A percentile compares a stretch with the other conserved stretches of the same genome.
Conservation (phyloP, 2,888 invertebrate genomes). For the Synergus gifuensis region DNA sequence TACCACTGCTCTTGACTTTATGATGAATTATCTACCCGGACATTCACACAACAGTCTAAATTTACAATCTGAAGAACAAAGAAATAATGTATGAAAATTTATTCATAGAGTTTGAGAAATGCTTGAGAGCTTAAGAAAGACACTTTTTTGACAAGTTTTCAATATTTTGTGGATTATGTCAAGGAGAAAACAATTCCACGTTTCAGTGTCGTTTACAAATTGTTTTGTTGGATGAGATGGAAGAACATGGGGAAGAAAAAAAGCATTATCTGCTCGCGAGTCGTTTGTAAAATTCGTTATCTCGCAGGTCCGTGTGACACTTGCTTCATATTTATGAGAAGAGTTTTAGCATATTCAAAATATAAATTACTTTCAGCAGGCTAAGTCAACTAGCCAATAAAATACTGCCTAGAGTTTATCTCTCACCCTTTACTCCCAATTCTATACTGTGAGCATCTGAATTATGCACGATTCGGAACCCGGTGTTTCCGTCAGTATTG, state of each 20-base stretch:
- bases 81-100: background rate
- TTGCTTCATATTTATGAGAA: slow-evolving; percentile 73
- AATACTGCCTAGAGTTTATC: slow-evolving; percentile 70
- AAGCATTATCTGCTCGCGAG: slow-evolving; percentile 45
- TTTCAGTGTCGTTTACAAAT: slow-evolving; percentile 20
- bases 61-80: background rate
- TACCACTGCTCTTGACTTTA: background rate
- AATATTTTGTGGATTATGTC: slow-evolving; percentile 9
- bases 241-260: slow-evolving; percentile 32
- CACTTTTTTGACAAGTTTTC: background rate
- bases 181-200: background rate
- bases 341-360: slow-evolving; percentile 74
- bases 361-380: slow-evolving; percentile 71
- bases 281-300: slow-evolving; percentile 71
- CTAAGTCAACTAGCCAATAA: slow-evolving; percentile 73
- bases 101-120: slow-evolving; percentile 1
- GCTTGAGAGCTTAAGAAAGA: background rate
- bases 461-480: slow-evolving; percentile 63
- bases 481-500: slow-evolving; percentile 41
- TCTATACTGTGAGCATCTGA: slow-evolving; percentile 53
- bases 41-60: no score
- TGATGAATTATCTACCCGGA: no score
- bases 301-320: slow-evolving; percentile 60
- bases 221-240: slow-evolving; percentile 21
- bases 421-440: slow-evolving; percentile 48